Evolutionary conservation across 1,140 invertebrate species (phyloP).

Genomic region (Neotoxoptera formosana): DNA sequence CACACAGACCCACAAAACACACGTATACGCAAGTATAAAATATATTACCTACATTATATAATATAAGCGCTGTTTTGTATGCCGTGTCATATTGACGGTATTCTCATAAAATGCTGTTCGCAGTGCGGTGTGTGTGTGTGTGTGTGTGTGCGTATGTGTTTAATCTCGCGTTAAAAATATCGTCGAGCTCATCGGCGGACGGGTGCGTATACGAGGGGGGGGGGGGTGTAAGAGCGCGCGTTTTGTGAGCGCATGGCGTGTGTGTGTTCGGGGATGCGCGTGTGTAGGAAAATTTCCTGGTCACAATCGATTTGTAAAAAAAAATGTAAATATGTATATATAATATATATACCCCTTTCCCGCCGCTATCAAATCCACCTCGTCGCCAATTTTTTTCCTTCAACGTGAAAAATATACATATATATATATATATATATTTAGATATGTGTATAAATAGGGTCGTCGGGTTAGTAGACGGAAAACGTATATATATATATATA

Average conservation of each 20-base stretch:
- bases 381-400: constrained; percentile 14
- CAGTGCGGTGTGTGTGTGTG: background rate
- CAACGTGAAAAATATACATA: background rate
- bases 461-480: constrained; percentile 21
- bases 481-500: constrained; percentile 33
- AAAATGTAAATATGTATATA: background rate
- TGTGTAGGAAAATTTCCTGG: constrained; percentile 5
- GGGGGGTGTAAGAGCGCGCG: background rate
- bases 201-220: background rate
- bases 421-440: background rate
- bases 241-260: background rate
- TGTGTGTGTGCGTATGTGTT: background rate
- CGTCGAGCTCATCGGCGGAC: background rate
- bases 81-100: background rate
- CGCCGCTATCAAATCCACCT: background rate
- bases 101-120: background rate
- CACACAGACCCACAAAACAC: background rate
- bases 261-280: background rate
- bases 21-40: background rate
- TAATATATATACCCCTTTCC: background rate
- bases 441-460: background rate
- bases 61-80: background rate
- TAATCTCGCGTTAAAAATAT: constrained; percentile 51
- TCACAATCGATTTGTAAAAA: background rate
- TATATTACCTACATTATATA: background rate